These are phyloP conservation scores for Psilopogon haemacephalus DNA, from an alignment of 2,113 vertebrate species.

Conservation along the genomic window DNA sequence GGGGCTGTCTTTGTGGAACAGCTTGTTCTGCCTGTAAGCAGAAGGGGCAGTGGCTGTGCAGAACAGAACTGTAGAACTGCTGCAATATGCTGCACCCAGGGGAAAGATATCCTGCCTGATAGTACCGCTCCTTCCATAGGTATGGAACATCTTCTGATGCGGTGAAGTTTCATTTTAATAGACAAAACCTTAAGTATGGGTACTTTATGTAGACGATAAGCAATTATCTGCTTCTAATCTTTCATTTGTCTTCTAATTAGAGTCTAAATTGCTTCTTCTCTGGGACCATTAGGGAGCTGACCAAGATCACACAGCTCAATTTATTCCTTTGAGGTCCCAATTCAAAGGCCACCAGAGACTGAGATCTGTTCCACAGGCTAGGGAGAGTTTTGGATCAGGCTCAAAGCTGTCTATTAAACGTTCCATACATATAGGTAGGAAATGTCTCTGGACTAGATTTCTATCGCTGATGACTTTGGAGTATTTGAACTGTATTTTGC, in stretches of 20 bases:
- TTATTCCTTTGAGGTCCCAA: not conserved
- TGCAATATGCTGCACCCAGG: not conserved
- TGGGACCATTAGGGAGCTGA: not conserved
- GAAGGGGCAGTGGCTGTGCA: not conserved
- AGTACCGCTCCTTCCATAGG: not conserved
- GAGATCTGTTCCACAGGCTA: not conserved
- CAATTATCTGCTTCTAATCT: not conserved
- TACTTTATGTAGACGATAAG: not conserved
- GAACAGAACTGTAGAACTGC: not conserved
- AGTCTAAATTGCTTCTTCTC: constrained; percentile 1
- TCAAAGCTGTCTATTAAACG: not conserved
- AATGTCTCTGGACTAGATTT: not conserved
- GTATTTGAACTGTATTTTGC: not conserved
- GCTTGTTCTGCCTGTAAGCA: not conserved
- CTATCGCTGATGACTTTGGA: not conserved
- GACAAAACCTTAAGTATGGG: not conserved
- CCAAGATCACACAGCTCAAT: not conserved
- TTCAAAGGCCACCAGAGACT: not conserved
- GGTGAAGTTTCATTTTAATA: not conserved
- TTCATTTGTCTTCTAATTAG: not conserved
- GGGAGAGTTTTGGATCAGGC: not conserved
- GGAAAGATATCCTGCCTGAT: not conserved
- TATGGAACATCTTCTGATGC: not conserved
- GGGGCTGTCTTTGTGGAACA: not conserved
- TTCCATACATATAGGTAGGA: no score